A percentile compares a stretch with the other conserved stretches of the same genome.
phyloP scores from a whole-genome alignment of 2,888 invertebrate genomes.

The Hemicrepidius hirtus region DNA sequence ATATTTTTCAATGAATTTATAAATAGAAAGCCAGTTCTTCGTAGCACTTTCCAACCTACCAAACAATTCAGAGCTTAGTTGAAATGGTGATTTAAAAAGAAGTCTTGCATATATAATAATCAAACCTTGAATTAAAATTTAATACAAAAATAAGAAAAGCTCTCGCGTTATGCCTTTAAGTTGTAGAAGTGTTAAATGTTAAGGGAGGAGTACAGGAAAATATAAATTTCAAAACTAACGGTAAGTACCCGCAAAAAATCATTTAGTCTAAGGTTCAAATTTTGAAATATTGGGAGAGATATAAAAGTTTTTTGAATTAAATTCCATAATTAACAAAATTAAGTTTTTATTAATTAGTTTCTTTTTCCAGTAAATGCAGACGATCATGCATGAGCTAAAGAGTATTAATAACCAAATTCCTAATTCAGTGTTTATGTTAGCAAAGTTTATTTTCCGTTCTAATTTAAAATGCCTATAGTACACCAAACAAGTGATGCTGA shows the following conservation, averaged over 20 bases:
- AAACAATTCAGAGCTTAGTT: conserved; percentile 21
- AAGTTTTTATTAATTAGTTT: background rate
- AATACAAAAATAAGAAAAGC: too few relatives aligned
- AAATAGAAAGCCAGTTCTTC: conserved; percentile 39
- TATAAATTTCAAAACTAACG: background rate
- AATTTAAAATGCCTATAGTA: conserved; percentile 23
- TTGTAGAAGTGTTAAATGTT: too few relatives aligned
- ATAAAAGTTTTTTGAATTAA: too few relatives aligned
- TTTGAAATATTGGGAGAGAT: too few relatives aligned
- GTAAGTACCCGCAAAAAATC: too few relatives aligned
- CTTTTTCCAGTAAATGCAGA: background rate
- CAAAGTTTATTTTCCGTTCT: conserved; percentile 35
- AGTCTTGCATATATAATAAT: background rate
- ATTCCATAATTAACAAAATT: too few relatives aligned
- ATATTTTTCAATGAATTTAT: conserved; percentile 46
- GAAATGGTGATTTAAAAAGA: conserved; percentile 10
- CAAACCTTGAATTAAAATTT: background rate
- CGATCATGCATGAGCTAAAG: background rate
- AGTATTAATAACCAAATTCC: conserved; percentile 32
- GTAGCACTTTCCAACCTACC: background rate
- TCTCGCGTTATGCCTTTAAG: too few relatives aligned
- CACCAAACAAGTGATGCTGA: background rate
- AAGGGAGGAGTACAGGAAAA: background rate
- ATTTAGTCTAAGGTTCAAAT: too few relatives aligned
- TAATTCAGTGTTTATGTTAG: conserved; percentile 26